Evolutionary conservation across 2,797 vertebrate species (phyloP), one percentile per base, ranked within the genome.

Genomic region (Limosa lapponica): DNA sequence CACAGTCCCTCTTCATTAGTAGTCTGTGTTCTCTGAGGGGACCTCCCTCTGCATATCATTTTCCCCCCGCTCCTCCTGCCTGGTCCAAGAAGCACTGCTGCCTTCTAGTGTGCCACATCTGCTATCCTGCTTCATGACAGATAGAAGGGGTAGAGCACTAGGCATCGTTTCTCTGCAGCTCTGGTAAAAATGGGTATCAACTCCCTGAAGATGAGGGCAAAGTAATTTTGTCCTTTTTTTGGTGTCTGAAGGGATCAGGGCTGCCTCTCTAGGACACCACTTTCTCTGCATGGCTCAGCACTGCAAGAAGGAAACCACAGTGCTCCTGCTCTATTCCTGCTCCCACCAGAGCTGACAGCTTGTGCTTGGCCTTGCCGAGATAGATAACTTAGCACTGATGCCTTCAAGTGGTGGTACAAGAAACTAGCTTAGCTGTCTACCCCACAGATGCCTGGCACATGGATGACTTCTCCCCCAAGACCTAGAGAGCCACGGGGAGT

Each of bases 301-400:
- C 39, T 24, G 32, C 0, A 0, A n/a, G 3, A 1, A 90, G 37
- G 43, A 82, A 90, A 78, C 27, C 34, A 59, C 30, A 49, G 30
- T 8, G 22, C 17, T 65, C 39, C 57, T 48, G 41, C 37, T 37
- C 44, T 46, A 30, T 16, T 81, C 54, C 58, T 82, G 73, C 71
- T 85, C 51, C n/a, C 44, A 77, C 20, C 48, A 70, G 66, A 62
- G 51, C 27, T 1, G 5, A 71, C 19, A 93, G 44, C 19, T 73
- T 80, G 28, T n/a, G 61, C 48, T 65, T 36, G 25, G 71, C 81
- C 48, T 73, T 79, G 74, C 39, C 13, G 5, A 85, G 39, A 79
- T 0, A 72, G 67, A 3, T 12, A 66, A 55, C 46, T 73, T 32
- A 65, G 69, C 55, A 55, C 22, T 57, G 48, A 70, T 27, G 25